Evolutionary conservation across 2,797 vertebrate genomes (phyloP), one percentile per base, ranked within the genome.

Genomic region (Pipistrellus pygmaeus): DNA sequence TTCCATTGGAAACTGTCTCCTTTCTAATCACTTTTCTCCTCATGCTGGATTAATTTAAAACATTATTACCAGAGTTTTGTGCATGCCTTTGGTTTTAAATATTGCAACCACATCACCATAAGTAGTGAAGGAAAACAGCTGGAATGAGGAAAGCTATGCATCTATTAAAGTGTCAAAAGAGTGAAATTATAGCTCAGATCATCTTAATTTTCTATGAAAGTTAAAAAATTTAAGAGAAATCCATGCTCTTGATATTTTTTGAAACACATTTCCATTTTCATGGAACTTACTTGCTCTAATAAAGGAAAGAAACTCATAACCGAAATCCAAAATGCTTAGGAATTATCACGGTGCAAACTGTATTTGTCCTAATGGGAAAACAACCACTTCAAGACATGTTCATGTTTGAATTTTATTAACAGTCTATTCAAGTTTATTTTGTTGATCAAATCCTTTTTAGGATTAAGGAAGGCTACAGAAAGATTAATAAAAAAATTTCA

Each of bases 1-100:
- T 95, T 97, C 93, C 66, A 53, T 10, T 84, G 91, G 68, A 38
- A 95, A 95, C 93, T 93, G 72, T 94, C 94, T 96, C 51, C 35
- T 90, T 97, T 82, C 78, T 81, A 84, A 88, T 71, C 55, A 66
- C 62, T 71, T 85, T 48, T 11, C 60, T 78, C 10, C 88, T 25
- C 44, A 41, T 85, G 80, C 66, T 60, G 60, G 8, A 85, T 80
- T 95, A 91, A 93, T 94, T 95, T 94, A 77, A 85, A 90, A 85
- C 44, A 48, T 93, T 87, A 75, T 38, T 75, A 69, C 64, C 77
- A 32, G 87, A 91, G 9, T 66, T 27, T 83, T 85, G 62, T 92
- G 27, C 14, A 48, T 12, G 21, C 66, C 53, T 38, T 51, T 38
- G 30, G 88, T 76, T 78, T 92, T 93, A 11, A 95, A 80, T 0